Conservation (phyloP, 2,888 invertebrate species). For the Drepanosiphum platanoidis region DNA sequence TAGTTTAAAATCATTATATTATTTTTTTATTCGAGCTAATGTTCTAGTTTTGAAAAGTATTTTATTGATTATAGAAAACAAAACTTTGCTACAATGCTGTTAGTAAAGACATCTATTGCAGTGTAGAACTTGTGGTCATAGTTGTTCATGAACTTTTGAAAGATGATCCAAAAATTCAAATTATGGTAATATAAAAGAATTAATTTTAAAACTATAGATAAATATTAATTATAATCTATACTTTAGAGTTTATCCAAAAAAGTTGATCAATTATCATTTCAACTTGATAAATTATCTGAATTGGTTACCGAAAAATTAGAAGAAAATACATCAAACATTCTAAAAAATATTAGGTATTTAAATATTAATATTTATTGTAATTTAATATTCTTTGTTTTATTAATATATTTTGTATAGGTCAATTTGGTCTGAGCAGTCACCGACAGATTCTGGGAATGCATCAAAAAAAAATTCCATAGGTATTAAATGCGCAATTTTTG, state of each 20-base stretch:
- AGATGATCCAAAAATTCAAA: conserved; percentile 18
- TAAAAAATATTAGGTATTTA: conserved; percentile 10
- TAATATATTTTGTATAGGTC: not conserved
- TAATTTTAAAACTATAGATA: not conserved
- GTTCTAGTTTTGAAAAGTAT: too few relatives aligned
- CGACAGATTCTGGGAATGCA: not conserved
- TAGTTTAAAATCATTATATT: too few relatives aligned
- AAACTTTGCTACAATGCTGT: conserved; percentile 45
- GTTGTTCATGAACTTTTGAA: not conserved
- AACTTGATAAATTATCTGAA: not conserved
- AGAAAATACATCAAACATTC: not conserved
- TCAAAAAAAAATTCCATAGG: not conserved
- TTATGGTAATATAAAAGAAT: conserved; percentile 26
- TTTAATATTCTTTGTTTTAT: not conserved
- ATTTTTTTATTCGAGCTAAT: too few relatives aligned
- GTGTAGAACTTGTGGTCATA: conserved; percentile 40
- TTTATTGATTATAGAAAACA: conserved; percentile 43
- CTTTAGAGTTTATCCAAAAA: conserved; percentile 33
- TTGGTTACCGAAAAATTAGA: not conserved
- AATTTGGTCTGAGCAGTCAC: not conserved
- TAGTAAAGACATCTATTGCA: conserved; percentile 57
- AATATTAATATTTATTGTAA: not conserved
- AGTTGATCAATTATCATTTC: not conserved
- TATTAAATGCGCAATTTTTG: not conserved
- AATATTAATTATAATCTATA: not conserved